phyloP scores from a whole-genome alignment of 1,140 invertebrate species.

The Anastatus disparis region DNA sequence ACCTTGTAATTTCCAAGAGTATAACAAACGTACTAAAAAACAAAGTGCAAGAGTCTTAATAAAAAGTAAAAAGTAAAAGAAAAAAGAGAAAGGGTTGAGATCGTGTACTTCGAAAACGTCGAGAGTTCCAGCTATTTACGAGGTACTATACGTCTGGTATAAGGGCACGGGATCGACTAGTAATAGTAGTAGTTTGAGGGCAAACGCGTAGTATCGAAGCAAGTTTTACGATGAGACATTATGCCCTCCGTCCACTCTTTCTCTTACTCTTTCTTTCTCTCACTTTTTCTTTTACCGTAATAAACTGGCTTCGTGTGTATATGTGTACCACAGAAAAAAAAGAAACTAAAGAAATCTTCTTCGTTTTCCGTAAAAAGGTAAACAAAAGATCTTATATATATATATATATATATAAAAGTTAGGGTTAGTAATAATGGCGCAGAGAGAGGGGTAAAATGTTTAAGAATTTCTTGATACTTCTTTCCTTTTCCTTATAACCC shows the following conservation, averaged over 20 bases:
- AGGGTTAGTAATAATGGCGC: no score
- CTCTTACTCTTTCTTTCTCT: no score
- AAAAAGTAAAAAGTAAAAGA: background rate
- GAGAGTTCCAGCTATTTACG: constrained; percentile 37
- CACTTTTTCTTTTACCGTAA: no score
- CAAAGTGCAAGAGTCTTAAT: no score
- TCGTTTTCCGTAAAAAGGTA: constrained; percentile 7
- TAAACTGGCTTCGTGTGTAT: no score
- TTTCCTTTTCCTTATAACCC: no score
- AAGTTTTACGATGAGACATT: constrained; percentile 32
- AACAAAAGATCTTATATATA: constrained; percentile 16
- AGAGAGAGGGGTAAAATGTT: no score
- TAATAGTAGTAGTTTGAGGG: background rate
- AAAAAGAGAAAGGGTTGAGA: background rate
- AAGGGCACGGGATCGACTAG: background rate
- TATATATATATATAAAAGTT: no score
- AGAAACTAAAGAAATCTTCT: background rate
- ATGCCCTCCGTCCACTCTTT: background rate
- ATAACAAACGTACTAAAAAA: no score
- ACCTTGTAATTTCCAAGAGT: background rate
- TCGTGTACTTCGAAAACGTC: constrained; percentile 27
- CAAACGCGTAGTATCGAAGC: background rate
- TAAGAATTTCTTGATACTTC: constrained; percentile 9
- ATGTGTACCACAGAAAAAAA: background rate
- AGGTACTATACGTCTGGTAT: constrained; percentile 12